phyloP scores from a whole-genome alignment of 2,888 invertebrate genomes.

The Phragmatobia fuliginosa region DNA sequence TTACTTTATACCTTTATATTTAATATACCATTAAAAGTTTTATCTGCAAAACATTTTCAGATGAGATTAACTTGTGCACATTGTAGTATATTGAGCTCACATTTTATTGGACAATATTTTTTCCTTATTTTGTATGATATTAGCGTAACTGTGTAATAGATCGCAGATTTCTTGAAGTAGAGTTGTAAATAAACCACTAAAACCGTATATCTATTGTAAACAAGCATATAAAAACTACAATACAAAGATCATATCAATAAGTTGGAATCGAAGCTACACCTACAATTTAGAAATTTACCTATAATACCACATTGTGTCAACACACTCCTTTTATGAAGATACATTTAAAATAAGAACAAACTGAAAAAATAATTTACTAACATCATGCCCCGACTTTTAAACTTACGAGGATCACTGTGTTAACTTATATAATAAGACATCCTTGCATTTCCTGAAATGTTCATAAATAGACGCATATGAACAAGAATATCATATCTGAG shows the following conservation, averaged over 20 bases:
- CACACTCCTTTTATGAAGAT: no score
- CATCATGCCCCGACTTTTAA: conserved; percentile 17
- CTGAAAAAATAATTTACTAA: conserved; percentile 12
- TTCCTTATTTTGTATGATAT: neutral
- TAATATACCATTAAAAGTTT: neutral
- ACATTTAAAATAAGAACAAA: conserved; percentile 18
- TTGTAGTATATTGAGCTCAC: neutral
- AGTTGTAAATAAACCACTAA: neutral
- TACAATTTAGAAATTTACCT: no score
- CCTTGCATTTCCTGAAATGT: conserved; percentile 52
- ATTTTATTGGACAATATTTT: neutral
- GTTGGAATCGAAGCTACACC: neutral
- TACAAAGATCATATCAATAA: neutral
- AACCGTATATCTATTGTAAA: neutral
- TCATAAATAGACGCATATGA: conserved; percentile 56
- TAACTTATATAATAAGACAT: conserved; percentile 51
- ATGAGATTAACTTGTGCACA: neutral
- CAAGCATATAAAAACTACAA: neutral
- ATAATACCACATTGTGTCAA: neutral
- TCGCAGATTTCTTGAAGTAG: neutral
- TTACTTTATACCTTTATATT: conserved; percentile 6
- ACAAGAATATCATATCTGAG: conserved; percentile 51
- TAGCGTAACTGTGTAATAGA: neutral
- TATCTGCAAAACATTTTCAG: neutral
- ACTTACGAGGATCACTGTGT: conserved; percentile 33